Percentiles rank a stretch among this genome's conserved stretches.
phyloP scores from a whole-genome alignment of 2,888 invertebrate genomes.

The Dryomyza anilis region DNA sequence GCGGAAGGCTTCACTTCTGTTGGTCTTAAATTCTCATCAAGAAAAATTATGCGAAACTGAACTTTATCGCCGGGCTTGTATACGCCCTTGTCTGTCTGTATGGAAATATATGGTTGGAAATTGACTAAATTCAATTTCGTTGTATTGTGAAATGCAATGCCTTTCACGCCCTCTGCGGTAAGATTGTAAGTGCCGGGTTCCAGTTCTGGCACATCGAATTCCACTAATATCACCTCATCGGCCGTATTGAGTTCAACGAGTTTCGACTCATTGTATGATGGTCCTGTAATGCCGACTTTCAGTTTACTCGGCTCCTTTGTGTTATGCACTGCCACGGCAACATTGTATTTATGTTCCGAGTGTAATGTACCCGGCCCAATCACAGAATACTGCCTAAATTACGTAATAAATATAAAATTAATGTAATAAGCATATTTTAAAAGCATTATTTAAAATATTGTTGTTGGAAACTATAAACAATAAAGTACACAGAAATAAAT shows the following conservation, averaged over 20 bases:
- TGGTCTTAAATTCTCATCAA: slow-evolving; percentile 76
- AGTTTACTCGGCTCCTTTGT: slow-evolving; percentile 44
- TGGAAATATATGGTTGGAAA: slow-evolving; percentile 66
- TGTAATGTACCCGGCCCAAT: slow-evolving; percentile 80
- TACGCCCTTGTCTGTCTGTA: slow-evolving; percentile 90
- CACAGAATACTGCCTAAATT: slow-evolving; percentile 72
- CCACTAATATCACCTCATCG: slow-evolving; percentile 44
- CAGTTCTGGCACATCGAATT: slow-evolving; percentile 46
- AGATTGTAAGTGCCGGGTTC: slow-evolving; percentile 73
- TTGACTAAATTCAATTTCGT: slow-evolving; percentile 71
- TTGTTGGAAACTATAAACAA: too few species aligned
- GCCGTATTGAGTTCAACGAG: slow-evolving; percentile 40
- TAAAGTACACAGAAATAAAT: too few species aligned
- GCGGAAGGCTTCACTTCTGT: slow-evolving; percentile 66
- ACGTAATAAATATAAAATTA: too few species aligned
- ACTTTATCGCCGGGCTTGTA: slow-evolving; percentile 87
- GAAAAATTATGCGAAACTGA: slow-evolving; percentile 66
- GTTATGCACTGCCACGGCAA: slow-evolving; percentile 70
- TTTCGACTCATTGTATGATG: slow-evolving; percentile 46
- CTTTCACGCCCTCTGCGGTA: slow-evolving; percentile 73
- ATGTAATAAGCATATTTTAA: too few species aligned
- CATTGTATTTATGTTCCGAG: slow-evolving; percentile 82
- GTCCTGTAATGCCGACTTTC: slow-evolving; percentile 51
- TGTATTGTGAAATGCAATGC: slow-evolving; percentile 75
- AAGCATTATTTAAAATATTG: too few species aligned